Evolutionary conservation across 1,140 invertebrate genomes (phyloP).

Genomic region (Leptopilina boulardi): DNA sequence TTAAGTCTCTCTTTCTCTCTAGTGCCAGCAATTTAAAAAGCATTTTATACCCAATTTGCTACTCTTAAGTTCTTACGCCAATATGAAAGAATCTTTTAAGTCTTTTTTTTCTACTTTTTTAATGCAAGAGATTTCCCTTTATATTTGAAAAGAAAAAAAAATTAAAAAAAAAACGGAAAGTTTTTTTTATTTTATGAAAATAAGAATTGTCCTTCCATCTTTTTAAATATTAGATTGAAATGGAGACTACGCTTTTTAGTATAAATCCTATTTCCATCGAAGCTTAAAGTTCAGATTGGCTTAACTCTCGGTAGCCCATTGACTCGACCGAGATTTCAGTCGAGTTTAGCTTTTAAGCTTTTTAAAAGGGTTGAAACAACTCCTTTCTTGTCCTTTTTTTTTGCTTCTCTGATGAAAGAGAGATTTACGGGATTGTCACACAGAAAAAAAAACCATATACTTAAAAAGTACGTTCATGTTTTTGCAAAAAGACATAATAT

Average conservation of each 20-base stretch:
- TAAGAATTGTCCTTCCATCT: background rate
- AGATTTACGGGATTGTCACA: background rate
- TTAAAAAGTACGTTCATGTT: background rate
- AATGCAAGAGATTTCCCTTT: background rate
- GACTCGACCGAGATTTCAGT: slow-evolving; percentile 20
- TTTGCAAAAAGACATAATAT: background rate
- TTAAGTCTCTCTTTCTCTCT: background rate
- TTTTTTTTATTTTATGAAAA: background rate
- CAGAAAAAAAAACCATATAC: background rate
- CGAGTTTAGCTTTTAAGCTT: slow-evolving; percentile 28
- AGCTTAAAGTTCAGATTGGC: slow-evolving; percentile 30
- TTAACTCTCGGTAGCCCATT: slow-evolving; percentile 29
- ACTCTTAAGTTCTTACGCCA: slow-evolving; percentile 13
- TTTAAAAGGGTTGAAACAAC: slow-evolving; percentile 32
- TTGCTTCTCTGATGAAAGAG: slow-evolving; percentile 2
- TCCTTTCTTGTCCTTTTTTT: slow-evolving; percentile 10
- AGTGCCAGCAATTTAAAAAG: background rate
- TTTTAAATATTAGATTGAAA: slow-evolving; percentile 18
- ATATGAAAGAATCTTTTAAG: background rate
- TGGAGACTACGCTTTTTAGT: slow-evolving; percentile 7
- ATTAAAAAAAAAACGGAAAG: background rate
- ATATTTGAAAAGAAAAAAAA: background rate
- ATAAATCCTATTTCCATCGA: slow-evolving; percentile 21
- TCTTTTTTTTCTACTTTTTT: background rate
- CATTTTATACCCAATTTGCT: slow-evolving; percentile 9